These are phyloP conservation scores for Prochilodus magdalenae DNA, from an alignment of 2,113 vertebrate genomes.

Conservation along the genomic window DNA sequence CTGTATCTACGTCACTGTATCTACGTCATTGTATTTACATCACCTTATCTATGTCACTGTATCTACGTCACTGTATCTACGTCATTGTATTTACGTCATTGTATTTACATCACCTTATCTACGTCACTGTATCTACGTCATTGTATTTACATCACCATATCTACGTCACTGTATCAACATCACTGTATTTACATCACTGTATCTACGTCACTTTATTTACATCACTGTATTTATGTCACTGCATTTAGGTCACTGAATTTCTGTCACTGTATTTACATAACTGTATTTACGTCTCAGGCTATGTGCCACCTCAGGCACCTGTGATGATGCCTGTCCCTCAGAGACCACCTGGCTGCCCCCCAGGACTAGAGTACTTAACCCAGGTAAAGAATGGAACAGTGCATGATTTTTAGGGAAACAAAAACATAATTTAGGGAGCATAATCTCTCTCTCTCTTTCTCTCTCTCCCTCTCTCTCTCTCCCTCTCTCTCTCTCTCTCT, in stretches of 20 bases:
- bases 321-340: conserved; percentile 40
- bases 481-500: no score
- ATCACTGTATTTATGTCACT: background rate
- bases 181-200: background rate
- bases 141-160: background rate
- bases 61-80: background rate
- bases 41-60: no score
- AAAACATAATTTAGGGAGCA: no score
- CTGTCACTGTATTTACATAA: background rate
- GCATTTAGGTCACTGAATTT: no score
- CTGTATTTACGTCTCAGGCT: conserved; percentile 27
- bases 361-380: conserved; percentile 65
- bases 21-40: background rate
- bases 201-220: background rate
- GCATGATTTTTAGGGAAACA: no score
- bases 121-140: background rate
- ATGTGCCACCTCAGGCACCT: conserved; percentile 26
- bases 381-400: conserved; percentile 41
- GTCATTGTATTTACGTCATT: background rate
- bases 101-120: background rate
- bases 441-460: no score
- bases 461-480: no score
- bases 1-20: background rate
- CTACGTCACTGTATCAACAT: no score
- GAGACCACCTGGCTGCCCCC: conserved; percentile 53